Conservation (phyloP, 2,797 vertebrate species). For the Helicolenus hilgendorfi region DNA sequence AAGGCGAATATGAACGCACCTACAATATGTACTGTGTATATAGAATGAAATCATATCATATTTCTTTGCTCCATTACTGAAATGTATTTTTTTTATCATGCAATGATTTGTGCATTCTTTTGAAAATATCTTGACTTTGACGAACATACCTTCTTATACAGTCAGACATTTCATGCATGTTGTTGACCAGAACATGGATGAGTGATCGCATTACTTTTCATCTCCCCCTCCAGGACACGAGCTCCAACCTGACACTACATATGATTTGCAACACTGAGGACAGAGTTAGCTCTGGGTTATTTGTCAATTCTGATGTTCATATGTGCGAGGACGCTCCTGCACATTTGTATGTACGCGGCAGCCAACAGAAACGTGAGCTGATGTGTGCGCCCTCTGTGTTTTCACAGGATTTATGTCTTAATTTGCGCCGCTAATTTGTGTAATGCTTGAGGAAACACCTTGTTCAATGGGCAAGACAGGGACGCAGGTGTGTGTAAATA, state of each 20-base stretch:
- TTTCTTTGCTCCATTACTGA: neutral
- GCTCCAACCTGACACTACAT: constrained; percentile 52
- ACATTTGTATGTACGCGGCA: neutral
- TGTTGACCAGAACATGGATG: constrained; percentile 44
- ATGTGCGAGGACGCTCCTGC: constrained; percentile 14
- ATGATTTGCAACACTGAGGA: constrained; percentile 50
- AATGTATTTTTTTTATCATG: neutral
- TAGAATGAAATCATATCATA: neutral
- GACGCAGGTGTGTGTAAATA: constrained; percentile 9
- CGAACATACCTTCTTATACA: neutral
- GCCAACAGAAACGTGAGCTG: neutral
- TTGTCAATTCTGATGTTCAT: constrained; percentile 61
- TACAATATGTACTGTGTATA: neutral
- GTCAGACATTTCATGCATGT: constrained; percentile 11
- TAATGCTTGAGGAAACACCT: neutral
- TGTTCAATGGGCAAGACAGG: neutral
- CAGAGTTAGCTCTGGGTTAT: constrained; percentile 43
- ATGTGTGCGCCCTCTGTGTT: neutral
- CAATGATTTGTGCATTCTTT: neutral
- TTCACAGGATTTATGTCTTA: neutral
- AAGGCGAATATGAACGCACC: neutral
- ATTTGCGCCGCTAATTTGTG: neutral
- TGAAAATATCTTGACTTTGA: neutral
- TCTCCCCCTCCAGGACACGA: constrained; percentile 33
- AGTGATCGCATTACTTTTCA: constrained; percentile 37